Base-by-base conservation (phyloP, 1,140 invertebrate genomes). In the Pygmarrhopalites habei region DNA sequence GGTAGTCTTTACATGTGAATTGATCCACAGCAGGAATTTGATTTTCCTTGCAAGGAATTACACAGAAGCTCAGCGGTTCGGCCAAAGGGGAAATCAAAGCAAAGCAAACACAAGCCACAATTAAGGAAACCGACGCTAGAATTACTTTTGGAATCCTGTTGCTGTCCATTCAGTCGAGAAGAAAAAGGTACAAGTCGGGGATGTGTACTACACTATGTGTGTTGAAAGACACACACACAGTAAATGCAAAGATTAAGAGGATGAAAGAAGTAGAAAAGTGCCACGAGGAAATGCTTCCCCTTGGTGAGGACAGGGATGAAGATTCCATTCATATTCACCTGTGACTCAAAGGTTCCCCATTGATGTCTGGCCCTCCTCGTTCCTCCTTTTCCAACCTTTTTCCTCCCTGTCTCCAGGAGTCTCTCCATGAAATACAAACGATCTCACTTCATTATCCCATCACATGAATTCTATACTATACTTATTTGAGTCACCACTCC, bases 361-460 rank as follows among this genome's bases (percentile, higher is more conserved):
- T 39, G 60, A 49, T 25, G 39, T 44, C 19, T 39, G 60, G 41
- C 60, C 60, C 53, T 64, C 62, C 53, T 32, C 32, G 35, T 21
- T 19, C 53, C 62, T 64, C 62, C 62, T 49, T 51, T 57, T 2
- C 53, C 62, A 41, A 30, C 62, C 62, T 64, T 41, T 29, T 47
- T 58, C 62, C 62, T 15, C 62, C 62, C 55, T 58, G 25, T 10
- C 53, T 4, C 32, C 56, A 39, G 55, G 62, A 26, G 55, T 39
- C 53, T 62, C 23, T n/a, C 23, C 28, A 23, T 49, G 19, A 49
- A 23, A 17, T 21, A 49, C 17, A 7, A 55, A 28, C 15, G 51
- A 55, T 62, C 60, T 35, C 47, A 29, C 51, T 39, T 62, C 29
- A 55, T 32, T 47, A 49, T 49, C 46, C 46, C 46, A 49, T 49